Evolutionary conservation across 1,140 invertebrate genomes (phyloP).

Genomic region (Lepidurus packardi): DNA sequence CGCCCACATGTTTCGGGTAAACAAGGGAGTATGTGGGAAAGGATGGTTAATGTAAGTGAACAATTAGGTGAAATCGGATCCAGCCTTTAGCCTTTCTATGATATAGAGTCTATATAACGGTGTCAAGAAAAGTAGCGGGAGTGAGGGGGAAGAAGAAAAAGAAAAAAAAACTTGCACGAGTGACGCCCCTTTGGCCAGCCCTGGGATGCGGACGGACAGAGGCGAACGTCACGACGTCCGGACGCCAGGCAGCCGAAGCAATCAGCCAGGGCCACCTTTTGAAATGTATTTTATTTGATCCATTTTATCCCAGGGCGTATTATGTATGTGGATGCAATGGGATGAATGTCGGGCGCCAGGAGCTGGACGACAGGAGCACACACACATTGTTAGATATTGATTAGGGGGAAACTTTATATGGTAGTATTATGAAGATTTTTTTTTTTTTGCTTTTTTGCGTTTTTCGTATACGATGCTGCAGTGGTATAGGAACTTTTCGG

Average conservation of each 20-base stretch:
- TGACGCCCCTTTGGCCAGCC: background rate
- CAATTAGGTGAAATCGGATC: constrained; percentile 2
- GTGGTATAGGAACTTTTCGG: background rate
- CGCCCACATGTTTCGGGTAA: background rate
- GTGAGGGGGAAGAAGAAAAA: background rate
- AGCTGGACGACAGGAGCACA: background rate
- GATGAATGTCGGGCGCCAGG: constrained; percentile 14
- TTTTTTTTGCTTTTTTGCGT: no score
- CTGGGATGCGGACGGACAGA: background rate
- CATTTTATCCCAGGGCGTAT: constrained; percentile 18
- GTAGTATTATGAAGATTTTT: background rate
- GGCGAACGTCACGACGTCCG: background rate
- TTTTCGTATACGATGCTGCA: background rate
- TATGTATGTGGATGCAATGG: constrained; percentile 21
- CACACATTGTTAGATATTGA: constrained; percentile 20
- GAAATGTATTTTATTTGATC: background rate
- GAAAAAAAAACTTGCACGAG: background rate
- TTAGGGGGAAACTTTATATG: constrained; percentile 22
- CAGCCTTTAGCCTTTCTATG: background rate
- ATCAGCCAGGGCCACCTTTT: constrained; percentile 10
- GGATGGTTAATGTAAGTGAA: background rate
- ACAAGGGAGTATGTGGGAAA: background rate
- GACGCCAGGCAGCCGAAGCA: constrained; percentile 11
- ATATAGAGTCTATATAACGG: background rate
- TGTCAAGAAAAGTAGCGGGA: background rate